Evolutionary conservation across 1,140 invertebrate genomes (phyloP).

Genomic region (Drosophila nannoptera): DNA sequence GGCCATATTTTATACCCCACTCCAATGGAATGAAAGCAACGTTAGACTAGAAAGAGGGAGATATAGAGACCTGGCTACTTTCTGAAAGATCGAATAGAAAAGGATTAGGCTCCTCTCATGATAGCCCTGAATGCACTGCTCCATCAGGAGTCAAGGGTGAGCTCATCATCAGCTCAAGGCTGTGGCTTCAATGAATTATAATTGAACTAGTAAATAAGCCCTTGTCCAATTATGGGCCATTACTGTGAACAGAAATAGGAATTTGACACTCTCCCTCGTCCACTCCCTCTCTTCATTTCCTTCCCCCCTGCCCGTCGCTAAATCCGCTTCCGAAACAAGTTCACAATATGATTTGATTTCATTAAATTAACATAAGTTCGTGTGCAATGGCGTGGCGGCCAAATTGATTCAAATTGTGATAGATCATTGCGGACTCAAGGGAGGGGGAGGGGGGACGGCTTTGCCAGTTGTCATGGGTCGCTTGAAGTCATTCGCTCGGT

Average conservation of each 20-base stretch:
- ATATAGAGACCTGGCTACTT: too few relatives aligned
- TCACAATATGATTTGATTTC: neutral
- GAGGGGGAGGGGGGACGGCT: too few relatives aligned
- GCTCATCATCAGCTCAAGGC: too few relatives aligned
- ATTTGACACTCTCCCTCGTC: neutral
- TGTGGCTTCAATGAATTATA: neutral
- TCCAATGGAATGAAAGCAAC: too few relatives aligned
- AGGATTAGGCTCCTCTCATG: too few relatives aligned
- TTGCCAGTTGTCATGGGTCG: neutral
- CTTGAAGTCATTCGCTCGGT: slow-evolving; percentile 25
- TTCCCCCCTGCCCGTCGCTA: neutral
- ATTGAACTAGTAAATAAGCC: neutral
- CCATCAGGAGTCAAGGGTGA: too few relatives aligned
- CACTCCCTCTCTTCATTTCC: too few relatives aligned
- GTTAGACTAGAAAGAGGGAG: too few relatives aligned
- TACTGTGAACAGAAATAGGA: neutral
- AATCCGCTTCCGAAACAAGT: neutral
- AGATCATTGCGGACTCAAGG: slow-evolving; percentile 4
- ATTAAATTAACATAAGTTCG: slow-evolving; percentile 44
- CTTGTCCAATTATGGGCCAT: neutral
- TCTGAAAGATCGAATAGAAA: too few relatives aligned
- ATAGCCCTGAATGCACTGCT: too few relatives aligned
- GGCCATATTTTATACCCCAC: too few relatives aligned
- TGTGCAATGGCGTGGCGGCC: slow-evolving; percentile 3
- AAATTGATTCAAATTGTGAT: slow-evolving; percentile 41